Conservation (phyloP, 2,888 invertebrate species). For the Hipparchia sbordonii region DNA sequence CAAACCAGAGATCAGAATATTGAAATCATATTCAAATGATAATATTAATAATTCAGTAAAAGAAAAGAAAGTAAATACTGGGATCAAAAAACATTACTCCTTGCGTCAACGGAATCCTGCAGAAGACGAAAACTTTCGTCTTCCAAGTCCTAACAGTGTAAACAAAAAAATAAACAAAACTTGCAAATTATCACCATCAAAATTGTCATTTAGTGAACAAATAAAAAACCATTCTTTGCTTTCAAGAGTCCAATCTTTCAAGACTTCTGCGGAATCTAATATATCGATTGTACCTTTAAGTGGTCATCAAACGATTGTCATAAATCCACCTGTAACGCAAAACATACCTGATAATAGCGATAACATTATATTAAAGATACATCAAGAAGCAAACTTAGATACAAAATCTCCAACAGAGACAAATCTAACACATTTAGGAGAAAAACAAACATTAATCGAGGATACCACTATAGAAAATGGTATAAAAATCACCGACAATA, state of each 20-base stretch:
- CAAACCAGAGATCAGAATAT: conserved; percentile 60
- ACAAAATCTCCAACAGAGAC: conserved; percentile 17
- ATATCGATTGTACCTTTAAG: conserved; percentile 76
- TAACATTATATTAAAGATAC: conserved; percentile 1
- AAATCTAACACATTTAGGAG: background rate
- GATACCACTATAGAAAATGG: conserved; percentile 9
- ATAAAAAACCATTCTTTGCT: conserved; percentile 63
- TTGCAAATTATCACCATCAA: conserved; percentile 31
- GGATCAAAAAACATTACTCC: conserved; percentile 77
- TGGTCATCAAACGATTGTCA: conserved; percentile 80
- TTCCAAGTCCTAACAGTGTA: conserved; percentile 70
- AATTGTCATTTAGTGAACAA: conserved; percentile 52
- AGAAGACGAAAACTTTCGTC: conserved; percentile 62
- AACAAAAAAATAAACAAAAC: conserved; percentile 51
- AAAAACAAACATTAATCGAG: conserved; percentile 11
- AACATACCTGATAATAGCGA: conserved; percentile 20
- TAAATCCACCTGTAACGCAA: conserved; percentile 67
- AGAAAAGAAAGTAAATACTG: conserved; percentile 57
- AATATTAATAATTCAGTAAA: conserved; percentile 59
- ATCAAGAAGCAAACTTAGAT: conserved; percentile 20
- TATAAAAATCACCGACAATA: conserved; percentile 7
- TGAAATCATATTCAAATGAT: conserved; percentile 71
- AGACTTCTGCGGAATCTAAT: conserved; percentile 75
- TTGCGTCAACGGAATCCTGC: conserved; percentile 75
- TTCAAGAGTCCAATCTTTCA: conserved; percentile 75